phyloP scores from a whole-genome alignment of 2,888 invertebrate genomes.

The Lamellibrachia columna region DNA sequence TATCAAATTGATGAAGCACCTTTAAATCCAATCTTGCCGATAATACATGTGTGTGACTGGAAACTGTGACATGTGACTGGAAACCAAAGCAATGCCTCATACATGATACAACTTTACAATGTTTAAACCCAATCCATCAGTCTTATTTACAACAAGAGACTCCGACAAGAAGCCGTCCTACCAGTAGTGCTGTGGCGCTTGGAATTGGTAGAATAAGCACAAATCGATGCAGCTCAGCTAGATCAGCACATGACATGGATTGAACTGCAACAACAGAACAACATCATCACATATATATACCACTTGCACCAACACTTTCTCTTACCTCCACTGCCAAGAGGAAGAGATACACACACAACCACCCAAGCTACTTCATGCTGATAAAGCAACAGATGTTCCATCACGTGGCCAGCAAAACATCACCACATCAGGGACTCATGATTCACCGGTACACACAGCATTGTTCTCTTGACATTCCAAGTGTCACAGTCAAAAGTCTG shows the following conservation, averaged over 20 bases:
- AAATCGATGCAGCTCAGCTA: background rate
- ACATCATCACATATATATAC: background rate
- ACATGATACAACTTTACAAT: too few species aligned
- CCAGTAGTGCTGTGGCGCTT: background rate
- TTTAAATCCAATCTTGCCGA: too few species aligned
- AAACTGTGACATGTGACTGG: too few species aligned
- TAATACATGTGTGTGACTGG: too few species aligned
- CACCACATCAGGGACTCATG: background rate
- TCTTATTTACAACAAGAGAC: background rate
- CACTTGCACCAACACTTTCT: background rate
- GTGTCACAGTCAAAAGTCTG: background rate
- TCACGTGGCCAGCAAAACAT: background rate
- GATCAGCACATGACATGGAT: background rate
- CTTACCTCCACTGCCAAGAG: too few species aligned
- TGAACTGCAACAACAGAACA: background rate
- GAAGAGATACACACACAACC: background rate
- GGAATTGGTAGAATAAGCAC: background rate
- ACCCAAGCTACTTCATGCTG: background rate
- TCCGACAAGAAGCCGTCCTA: background rate
- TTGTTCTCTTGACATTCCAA: background rate
- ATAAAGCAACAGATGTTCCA: background rate
- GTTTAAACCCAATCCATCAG: background rate
- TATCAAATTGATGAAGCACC: too few species aligned
- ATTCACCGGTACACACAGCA: background rate
- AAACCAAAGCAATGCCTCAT: too few species aligned